Evolutionary conservation across 2,113 vertebrate species (phyloP).

Genomic region (Chlamydotis undulata): DNA sequence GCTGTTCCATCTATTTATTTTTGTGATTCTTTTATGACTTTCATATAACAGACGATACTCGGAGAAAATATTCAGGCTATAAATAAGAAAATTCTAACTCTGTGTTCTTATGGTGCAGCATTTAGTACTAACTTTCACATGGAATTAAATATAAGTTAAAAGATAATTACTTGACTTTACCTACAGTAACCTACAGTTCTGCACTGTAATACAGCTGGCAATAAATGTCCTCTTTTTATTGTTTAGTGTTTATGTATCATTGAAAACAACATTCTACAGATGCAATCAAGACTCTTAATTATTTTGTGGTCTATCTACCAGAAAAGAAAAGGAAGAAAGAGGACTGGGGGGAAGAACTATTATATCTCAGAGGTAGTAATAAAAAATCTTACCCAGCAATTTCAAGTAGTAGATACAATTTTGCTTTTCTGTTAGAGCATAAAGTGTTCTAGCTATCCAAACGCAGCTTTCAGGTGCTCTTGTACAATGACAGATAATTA

Average conservation of each 20-base stretch:
- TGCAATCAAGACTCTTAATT: background rate
- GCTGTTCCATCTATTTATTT: background rate
- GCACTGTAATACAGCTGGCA: background rate
- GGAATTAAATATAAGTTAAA: background rate
- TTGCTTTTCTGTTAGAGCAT: background rate
- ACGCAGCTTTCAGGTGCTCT: background rate
- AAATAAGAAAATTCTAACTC: background rate
- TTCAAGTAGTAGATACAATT: background rate
- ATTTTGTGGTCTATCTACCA: background rate
- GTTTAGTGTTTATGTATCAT: background rate
- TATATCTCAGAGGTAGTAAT: background rate
- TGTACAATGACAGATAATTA: slow-evolving; percentile 7
- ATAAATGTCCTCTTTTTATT: background rate
- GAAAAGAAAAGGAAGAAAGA: background rate
- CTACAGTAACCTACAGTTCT: background rate
- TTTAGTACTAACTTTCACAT: background rate
- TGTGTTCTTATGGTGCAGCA: background rate
- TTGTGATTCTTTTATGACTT: background rate
- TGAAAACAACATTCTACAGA: background rate
- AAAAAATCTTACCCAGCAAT: background rate
- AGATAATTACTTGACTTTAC: background rate
- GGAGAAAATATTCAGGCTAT: background rate
- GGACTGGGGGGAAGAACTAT: background rate
- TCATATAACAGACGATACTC: background rate
- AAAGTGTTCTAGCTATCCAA: background rate